Base-by-base conservation (phyloP, 2,888 invertebrate genomes). In the Chloroclysta siterata region DNA sequence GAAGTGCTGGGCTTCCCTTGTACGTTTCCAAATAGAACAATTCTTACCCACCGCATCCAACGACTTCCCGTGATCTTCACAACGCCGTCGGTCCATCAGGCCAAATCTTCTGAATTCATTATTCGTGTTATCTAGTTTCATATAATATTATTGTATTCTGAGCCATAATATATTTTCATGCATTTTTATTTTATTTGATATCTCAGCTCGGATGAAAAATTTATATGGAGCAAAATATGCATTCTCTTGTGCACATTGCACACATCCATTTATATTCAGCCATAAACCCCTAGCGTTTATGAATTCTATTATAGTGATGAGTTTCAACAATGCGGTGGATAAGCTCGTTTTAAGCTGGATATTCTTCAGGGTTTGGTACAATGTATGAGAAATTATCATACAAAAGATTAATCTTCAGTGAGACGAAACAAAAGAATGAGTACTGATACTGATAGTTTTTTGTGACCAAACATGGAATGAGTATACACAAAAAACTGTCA, bases 261-360 rank as follows among this genome's bases (percentile, higher is more conserved):
- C 52, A 53, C 46, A 51, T 51, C 51, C 61, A 46, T 48, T 60
- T 52, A 64, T 65, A 65, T 65, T 65, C 53, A 50, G 44, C 44
- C 47, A 55, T 62, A 41, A 52, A 55, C 52, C 54, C 61, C 44
- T 52, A 57, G 60, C 61, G 65, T 74, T 80, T 78, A 77, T 75
- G 71, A 79, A 80, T 85, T 85, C 79, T 81, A 82, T 84, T 84
- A 81, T 72, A 75, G 75, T 79, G 82, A 83, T 82, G 82, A 84
- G 82, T 79, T 79, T 75, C 72, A 41, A 82, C 80, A 83, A 80
- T 81, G 78, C 76, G 78, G 77, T 75, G 76, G 78, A 81, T 84
- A 81, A 84, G 82, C 84, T 79, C 66, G 75, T 75, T 81, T 80
- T 82, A 84, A 85, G 83, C 83, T 82, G 75, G 77, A 81, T 82